Percentiles rank a stretch among this genome's conserved stretches.
These are phyloP conservation scores for Leptinotarsa rubiginosa DNA, from an alignment of 2,888 invertebrate species.

Conservation along the genomic window DNA sequence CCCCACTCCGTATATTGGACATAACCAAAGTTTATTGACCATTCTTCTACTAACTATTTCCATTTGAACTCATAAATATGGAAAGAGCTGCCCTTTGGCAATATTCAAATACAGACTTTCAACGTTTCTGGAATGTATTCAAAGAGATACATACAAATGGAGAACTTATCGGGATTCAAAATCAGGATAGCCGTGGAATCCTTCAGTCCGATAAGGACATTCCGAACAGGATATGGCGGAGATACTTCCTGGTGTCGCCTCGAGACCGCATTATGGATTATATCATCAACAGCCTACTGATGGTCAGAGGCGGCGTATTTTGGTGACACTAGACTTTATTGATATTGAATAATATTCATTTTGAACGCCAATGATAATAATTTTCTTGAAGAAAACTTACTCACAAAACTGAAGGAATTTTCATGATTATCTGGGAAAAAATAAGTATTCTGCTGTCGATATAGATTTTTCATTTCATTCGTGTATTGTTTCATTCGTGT, in stretches of 20 bases:
- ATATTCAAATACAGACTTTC: constrained; percentile 26
- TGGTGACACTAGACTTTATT: neutral
- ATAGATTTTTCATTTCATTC: no score
- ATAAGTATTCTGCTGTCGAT: no score
- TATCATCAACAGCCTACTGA: constrained; percentile 28
- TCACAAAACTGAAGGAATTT: no score
- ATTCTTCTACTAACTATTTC: neutral
- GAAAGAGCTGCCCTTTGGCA: constrained; percentile 8
- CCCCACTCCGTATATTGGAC: neutral
- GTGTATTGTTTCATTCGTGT: no score
- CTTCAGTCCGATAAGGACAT: constrained; percentile 45
- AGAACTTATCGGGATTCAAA: constrained; percentile 50
- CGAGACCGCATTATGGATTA: constrained; percentile 56
- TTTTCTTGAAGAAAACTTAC: no score
- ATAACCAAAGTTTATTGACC: neutral
- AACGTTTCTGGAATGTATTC: constrained; percentile 15
- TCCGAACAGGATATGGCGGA: constrained; percentile 54
- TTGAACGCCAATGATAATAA: no score
- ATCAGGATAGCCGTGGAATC: constrained; percentile 52
- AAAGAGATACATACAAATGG: constrained; percentile 29
- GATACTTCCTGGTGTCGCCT: constrained; percentile 58
- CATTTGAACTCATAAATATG: neutral
- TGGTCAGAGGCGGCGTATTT: constrained; percentile 6
- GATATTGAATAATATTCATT: neutral
- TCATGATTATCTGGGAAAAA: no score